Base-by-base conservation (phyloP, 1,140 invertebrate genomes). In the Penaeus japonicus region DNA sequence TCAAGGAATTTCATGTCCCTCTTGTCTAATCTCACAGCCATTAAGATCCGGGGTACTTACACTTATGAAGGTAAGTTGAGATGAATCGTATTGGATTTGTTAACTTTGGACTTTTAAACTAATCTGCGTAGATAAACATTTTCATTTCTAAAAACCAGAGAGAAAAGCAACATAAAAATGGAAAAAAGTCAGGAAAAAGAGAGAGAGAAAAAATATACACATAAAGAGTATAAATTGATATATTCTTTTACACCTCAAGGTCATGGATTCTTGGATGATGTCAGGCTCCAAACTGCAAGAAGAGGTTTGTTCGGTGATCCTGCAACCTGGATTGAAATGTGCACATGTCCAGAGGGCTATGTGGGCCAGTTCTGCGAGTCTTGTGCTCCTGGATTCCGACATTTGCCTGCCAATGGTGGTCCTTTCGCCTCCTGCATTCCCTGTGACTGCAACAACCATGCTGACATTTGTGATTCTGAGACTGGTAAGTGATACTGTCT, bases 401-500 rank as follows among this genome's bases (percentile, higher is more conserved):
- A 99, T 91, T 96, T 97, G 90, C 96, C 97, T 0, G 95, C 97
- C 0, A 95, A 96, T 90, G 97, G 97, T 15, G 98, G 98, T 18
- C 96, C 97, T 0, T 98, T 98, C 92, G 96, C 97, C 75, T 94
- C 95, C 3, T 99, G 99, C 92, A 96, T 99, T 30, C 96, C 97
- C 70, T 99, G 99, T 92, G 96, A 98, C 91, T 99, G 99, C 92
- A 97, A 99, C 91, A 95, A 96, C 2, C 98, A 99, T 92, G 98
- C 98, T 0, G 96, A 98, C 85, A 97, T 97, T 91, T 99, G 99
- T 93, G 98, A 99, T 91, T 96, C 97, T 15, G 97, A 98, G 91
- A 97, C 97, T 77, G 98, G 96, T 96, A 92, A 92, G 91, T 91
- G 83, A 81, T 65, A 75, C 17, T 12, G 39, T n/a, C 35, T 75